Evolutionary conservation across 1,140 invertebrate genomes (phyloP), one percentile per base, ranked within the genome.

Genomic region (Bombus sylvicola): DNA sequence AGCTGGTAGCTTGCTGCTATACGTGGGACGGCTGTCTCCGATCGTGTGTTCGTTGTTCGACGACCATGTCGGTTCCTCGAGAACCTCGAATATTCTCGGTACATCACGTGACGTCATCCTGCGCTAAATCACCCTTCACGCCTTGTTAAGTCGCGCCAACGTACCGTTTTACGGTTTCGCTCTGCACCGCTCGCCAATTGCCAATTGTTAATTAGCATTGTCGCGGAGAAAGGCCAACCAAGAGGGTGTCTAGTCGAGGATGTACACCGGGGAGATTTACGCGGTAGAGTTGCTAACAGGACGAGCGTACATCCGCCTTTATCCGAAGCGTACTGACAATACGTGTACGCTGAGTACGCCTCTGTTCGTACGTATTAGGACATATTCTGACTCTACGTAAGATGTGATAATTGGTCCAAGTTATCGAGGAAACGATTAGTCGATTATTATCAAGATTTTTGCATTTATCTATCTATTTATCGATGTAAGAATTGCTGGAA

Each of bases 51-150:
- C 66, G 31, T 18, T 2, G 25, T 25, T n/a, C 66, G 34, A 81
- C 34, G 18, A 22, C 64, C n/a, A 59, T 37, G 39, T 82, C 43
- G 39, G 43, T 28, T 57, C 72, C 25, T 85, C 68, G 39, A 34
- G 41, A 31, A 66, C 66, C 66, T 78, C 81, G 41, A 73, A 75
- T 53, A 66, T 81, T 83, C 85, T 83, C 69, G 12, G 22, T 85
- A 66, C 41, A n/a, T 34, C 69, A 41, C n/a, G 81, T 94, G 93
- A 94, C 94, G 93, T 94, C 94, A 94, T 86, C 91, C 41, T 1
- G 22, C 77, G 78, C 91, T 92, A 93, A 95, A 94, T 94, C 93
- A 81, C 83, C 90, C 91, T 94, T 94, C 92, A 94, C 93, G 94
- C 93, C 93, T 93, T 92, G 92, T 94, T 93, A 90, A 74, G 62